A percentile compares a stretch with the other conserved stretches of the same genome.
Conservation (phyloP, 2,888 invertebrate genomes). For the Dyspetes luteomarginatus region DNA sequence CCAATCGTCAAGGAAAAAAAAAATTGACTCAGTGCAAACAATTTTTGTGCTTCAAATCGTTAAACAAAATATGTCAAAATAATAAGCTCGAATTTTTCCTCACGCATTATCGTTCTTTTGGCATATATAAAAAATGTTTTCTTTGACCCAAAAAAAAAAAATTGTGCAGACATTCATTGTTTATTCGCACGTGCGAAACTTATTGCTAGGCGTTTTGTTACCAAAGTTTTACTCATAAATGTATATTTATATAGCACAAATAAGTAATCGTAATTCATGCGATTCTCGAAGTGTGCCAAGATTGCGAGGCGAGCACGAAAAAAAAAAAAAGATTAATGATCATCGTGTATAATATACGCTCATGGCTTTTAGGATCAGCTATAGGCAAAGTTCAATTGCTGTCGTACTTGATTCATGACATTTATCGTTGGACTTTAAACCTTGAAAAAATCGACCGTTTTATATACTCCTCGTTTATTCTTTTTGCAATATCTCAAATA, state of each 20-base stretch:
- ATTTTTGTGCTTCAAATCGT: no score
- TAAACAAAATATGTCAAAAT: background rate
- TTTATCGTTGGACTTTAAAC: conserved; percentile 46
- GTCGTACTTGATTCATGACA: conserved; percentile 36
- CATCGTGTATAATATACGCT: conserved; percentile 53
- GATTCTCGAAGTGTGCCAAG: conserved; percentile 59
- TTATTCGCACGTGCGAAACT: conserved; percentile 26
- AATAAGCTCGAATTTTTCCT: background rate
- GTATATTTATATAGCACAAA: conserved; percentile 21
- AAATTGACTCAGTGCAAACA: no score
- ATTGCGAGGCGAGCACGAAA: conserved; percentile 46
- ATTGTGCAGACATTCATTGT: conserved; percentile 7
- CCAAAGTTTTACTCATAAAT: background rate
- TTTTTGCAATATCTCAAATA: background rate
- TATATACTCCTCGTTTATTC: conserved; percentile 24
- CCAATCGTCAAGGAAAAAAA: no score
- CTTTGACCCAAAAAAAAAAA: conserved; percentile 4
- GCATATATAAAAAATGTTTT: conserved; percentile 4
- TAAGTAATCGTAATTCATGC: conserved; percentile 57
- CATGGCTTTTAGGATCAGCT: conserved; percentile 33
- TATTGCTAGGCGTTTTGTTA: conserved; percentile 20
- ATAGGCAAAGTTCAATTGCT: conserved; percentile 37
- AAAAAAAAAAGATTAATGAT: conserved; percentile 57
- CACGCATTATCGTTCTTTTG: background rate
- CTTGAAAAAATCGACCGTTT: conserved; percentile 33